A percentile compares a stretch with the other conserved stretches of the same genome.
phyloP scores from a whole-genome alignment of 2,797 vertebrate species.

The Halcyon leucocephala region DNA sequence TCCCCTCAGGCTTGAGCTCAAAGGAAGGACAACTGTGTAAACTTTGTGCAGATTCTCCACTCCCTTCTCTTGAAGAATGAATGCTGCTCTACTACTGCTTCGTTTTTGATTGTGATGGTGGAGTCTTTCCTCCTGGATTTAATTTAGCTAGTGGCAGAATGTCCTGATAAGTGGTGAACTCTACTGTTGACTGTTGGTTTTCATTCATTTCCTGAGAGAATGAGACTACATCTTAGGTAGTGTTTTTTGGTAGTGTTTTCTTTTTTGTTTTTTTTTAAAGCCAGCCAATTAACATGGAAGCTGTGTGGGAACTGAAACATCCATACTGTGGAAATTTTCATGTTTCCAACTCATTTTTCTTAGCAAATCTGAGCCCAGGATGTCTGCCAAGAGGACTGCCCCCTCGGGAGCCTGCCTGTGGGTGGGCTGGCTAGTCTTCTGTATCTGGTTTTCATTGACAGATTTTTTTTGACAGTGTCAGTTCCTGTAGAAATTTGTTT shows the following conservation, averaged over 20 bases:
- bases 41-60: fast-evolving
- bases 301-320: slow-evolving; percentile 31
- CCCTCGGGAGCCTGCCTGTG: slow-evolving; percentile 2
- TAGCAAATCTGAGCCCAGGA: slow-evolving; percentile 9
- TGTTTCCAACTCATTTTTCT: slow-evolving; percentile 33
- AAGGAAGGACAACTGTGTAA: neutral
- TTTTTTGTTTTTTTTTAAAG: neutral
- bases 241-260: neutral
- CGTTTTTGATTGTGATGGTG: neutral
- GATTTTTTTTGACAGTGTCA: slow-evolving; percentile 29
- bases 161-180: neutral
- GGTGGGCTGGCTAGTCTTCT: slow-evolving; percentile 44
- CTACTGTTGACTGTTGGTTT: neutral
- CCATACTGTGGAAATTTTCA: slow-evolving; percentile 14
- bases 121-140: neutral
- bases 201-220: slow-evolving; percentile 23
- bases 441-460: slow-evolving; percentile 39
- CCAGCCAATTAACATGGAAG: slow-evolving; percentile 25
- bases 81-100: fast-evolving
- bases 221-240: neutral
- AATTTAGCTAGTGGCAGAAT: neutral
- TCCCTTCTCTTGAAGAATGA: neutral
- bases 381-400: slow-evolving; percentile 31
- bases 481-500: slow-evolving; percentile 33
- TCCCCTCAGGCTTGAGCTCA: neutral